These are phyloP conservation scores for Dreissena polymorpha DNA, from an alignment of 1,140 invertebrate species.

Conservation along the genomic window DNA sequence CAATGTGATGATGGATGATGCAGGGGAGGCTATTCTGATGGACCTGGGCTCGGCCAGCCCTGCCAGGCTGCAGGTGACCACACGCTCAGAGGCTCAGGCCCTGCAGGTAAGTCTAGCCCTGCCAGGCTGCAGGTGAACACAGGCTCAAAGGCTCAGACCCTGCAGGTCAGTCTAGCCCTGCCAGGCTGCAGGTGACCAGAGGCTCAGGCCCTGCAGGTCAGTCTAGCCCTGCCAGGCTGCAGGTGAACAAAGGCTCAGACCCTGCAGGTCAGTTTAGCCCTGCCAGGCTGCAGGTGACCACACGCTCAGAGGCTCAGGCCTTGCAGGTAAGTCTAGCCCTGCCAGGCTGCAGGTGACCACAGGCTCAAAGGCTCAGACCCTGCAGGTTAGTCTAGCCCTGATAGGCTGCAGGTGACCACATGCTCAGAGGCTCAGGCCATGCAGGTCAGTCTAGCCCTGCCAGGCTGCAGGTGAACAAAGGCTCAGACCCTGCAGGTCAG, in stretches of 20 bases:
- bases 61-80: conserved; percentile 87
- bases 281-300: conserved; percentile 87
- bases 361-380: conserved; percentile 85
- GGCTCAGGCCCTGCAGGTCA: conserved; percentile 87
- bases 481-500: conserved; percentile 88
- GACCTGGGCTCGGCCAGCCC: conserved; percentile 91
- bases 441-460: conserved; percentile 88
- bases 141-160: conserved; percentile 85
- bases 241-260: conserved; percentile 88
- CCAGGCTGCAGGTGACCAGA: conserved; percentile 88
- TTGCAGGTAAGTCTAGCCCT: conserved; percentile 87
- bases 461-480: conserved; percentile 87
- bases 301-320: conserved; percentile 86
- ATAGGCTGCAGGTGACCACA: conserved; percentile 87
- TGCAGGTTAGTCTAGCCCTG: conserved; percentile 90
- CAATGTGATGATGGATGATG: conserved; percentile 89
- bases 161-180: conserved; percentile 88
- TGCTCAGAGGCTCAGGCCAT: conserved; percentile 87
- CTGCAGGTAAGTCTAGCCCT: conserved; percentile 84
- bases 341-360: conserved; percentile 88
- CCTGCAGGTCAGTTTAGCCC: conserved; percentile 87
- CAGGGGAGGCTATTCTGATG: conserved; percentile 89
- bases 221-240: conserved; percentile 87
- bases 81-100: conserved; percentile 86
- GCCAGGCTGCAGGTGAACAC: conserved; percentile 88